Evolutionary conservation across 2,113 vertebrate genomes (phyloP).

Genomic region (Eidolon helvum): DNA sequence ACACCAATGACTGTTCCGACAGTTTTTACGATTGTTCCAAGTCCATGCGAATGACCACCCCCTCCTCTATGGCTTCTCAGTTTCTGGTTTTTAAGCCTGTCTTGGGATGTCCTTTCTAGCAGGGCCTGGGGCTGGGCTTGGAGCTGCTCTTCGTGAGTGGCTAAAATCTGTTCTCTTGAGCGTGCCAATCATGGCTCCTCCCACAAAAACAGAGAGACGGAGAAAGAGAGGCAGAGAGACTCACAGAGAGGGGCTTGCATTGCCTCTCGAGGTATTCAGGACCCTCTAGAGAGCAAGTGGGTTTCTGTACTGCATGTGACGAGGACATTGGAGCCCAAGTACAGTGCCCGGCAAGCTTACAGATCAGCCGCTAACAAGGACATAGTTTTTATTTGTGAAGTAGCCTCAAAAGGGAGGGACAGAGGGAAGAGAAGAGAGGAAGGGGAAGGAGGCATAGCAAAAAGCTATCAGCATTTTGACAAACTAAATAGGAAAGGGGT

Average conservation of each 20-base stretch:
- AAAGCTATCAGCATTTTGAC: background rate
- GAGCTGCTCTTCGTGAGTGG: background rate
- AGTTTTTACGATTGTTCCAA: background rate
- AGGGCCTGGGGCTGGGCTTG: background rate
- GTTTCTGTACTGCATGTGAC: background rate
- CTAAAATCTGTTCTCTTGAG: background rate
- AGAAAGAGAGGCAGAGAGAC: background rate
- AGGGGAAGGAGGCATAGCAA: background rate
- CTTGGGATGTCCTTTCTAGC: background rate
- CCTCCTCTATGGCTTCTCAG: too few species aligned
- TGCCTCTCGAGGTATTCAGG: background rate
- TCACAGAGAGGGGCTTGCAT: background rate
- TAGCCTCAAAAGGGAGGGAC: background rate
- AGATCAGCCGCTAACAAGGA: too few species aligned
- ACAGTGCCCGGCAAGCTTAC: background rate
- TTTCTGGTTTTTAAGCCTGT: background rate
- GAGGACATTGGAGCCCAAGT: fast-evolving
- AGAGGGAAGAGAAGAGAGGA: background rate
- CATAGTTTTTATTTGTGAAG: background rate
- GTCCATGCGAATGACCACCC: background rate
- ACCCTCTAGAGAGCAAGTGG: background rate
- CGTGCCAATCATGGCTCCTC: background rate
- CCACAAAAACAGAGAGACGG: background rate
- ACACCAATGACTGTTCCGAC: background rate
- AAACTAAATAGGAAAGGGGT: background rate